These are phyloP conservation scores for Teleiodes luculella DNA, from an alignment of 2,888 invertebrate species.

Conservation along the genomic window DNA sequence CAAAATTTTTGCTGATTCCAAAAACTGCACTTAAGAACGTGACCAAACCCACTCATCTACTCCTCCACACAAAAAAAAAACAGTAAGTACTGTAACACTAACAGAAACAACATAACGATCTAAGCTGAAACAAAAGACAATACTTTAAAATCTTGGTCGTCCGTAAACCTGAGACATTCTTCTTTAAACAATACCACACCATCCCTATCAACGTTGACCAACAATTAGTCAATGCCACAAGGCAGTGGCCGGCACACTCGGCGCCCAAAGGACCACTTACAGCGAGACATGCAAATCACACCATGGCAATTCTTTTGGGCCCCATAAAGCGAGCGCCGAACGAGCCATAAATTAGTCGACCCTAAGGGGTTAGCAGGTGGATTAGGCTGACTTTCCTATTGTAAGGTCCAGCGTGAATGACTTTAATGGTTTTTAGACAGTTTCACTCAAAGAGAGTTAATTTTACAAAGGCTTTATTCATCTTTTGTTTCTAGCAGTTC, in stretches of 20 bases:
- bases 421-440: neutral
- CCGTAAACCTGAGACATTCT: too few relatives aligned
- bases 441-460: too few relatives aligned
- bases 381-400: neutral
- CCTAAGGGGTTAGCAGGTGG: conserved; percentile 15
- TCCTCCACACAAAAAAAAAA: too few relatives aligned
- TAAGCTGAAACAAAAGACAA: too few relatives aligned
- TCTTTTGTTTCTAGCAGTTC: too few relatives aligned
- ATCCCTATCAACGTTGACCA: neutral
- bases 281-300: conserved; percentile 66
- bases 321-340: conserved; percentile 60
- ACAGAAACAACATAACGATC: too few relatives aligned
- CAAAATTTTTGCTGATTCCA: too few relatives aligned
- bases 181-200: neutral
- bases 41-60: too few relatives aligned
- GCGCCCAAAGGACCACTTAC: conserved; percentile 43
- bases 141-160: too few relatives aligned
- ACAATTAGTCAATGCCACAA: conserved; percentile 10
- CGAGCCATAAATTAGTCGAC: conserved; percentile 58
- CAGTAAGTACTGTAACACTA: too few relatives aligned
- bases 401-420: neutral
- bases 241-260: neutral
- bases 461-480: too few relatives aligned
- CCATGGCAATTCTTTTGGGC: conserved; percentile 57
- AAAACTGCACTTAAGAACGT: too few relatives aligned